Evolutionary conservation across 2,888 invertebrate species (phyloP), one percentile per base, ranked within the genome.

Genomic region (Halictus ligatus): DNA sequence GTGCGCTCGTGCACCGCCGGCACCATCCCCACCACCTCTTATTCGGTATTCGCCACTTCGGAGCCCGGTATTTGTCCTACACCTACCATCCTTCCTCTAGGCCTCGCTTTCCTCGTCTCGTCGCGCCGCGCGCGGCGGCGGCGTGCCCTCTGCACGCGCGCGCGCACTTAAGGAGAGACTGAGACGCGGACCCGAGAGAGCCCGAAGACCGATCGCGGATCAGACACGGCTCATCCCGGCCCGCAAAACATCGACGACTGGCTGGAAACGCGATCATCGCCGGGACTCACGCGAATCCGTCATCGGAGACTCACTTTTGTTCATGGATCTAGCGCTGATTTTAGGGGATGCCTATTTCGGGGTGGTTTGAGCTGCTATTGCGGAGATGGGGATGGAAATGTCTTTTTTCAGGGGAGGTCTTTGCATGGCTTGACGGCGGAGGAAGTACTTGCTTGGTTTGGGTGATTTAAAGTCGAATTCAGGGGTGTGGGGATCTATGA

Each of bases 61-160:
- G 90, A 90, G 89, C 89, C 78, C 86, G 88, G 89, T 89, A 90
- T 91, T 91, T 91, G 90, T 90, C 88, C 91, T 92, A 89, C 89
- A 91, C 86, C 87, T 87, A 89, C 88, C 89, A 88, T 87, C 87
- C 86, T 83, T 86, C 82, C 81, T 58, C 58, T 77, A 88, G 83
- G 86, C 89, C 87, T 86, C 82, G 85, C 82, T 82, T 74, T 86
- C 75, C 78, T 73, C 79, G 58, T 58, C 58, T 21, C 58, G 64
- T 29, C 80, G 46, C 76, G 77, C 10, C 54, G 60, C 72, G 67
- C 54, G 35, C 71, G 29, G 74, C 60, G 77, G 48, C 69, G 85
- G 84, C 80, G 79, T 84, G 85, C 74, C 75, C 69, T 35, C 54
- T 4, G 15, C 40, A 46, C 73, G 46, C 77, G 77, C 78, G 80